Percentiles rank a stretch among this genome's conserved stretches.
phyloP scores from a whole-genome alignment of 2,888 invertebrate genomes.

The Acrobasis repandana region DNA sequence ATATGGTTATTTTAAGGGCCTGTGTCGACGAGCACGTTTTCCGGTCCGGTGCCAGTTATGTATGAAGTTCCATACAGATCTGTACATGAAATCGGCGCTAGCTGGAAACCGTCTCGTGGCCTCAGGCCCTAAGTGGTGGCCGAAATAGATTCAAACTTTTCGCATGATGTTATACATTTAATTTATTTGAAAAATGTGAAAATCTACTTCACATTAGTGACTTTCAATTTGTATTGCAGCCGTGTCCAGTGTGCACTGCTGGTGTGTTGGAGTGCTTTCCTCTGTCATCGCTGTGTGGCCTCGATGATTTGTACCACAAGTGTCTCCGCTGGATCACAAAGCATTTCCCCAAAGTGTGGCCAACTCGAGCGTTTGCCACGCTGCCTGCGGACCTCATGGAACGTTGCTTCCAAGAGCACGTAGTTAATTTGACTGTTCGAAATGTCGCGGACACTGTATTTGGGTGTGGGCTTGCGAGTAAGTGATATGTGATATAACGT shows the following conservation, averaged over 20 bases:
- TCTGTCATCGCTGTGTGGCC: constrained; percentile 91
- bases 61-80: no score
- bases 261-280: constrained; percentile 95
- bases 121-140: no score
- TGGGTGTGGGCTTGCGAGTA: constrained; percentile 88
- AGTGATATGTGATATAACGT: constrained; percentile 52
- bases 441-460: constrained; percentile 92
- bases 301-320: constrained; percentile 93
- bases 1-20: no score
- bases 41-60: no score
- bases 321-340: constrained; percentile 94
- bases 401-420: constrained; percentile 92
- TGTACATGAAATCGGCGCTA: no score
- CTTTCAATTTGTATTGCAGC: constrained; percentile 77
- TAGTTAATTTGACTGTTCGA: constrained; percentile 90
- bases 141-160: no score
- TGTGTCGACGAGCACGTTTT: no score
- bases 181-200: no score
- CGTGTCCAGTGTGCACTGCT: constrained; percentile 93
- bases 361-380: constrained; percentile 93
- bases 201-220: neutral
- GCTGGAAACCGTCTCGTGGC: no score
- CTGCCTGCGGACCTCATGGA: constrained; percentile 91
- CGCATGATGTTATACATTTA: no score
- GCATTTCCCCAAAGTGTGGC: constrained; percentile 93